Evolutionary conservation across 1,140 invertebrate species (phyloP), one percentile per base, ranked within the genome.

Genomic region (Pseudomyrmex gracilis): DNA sequence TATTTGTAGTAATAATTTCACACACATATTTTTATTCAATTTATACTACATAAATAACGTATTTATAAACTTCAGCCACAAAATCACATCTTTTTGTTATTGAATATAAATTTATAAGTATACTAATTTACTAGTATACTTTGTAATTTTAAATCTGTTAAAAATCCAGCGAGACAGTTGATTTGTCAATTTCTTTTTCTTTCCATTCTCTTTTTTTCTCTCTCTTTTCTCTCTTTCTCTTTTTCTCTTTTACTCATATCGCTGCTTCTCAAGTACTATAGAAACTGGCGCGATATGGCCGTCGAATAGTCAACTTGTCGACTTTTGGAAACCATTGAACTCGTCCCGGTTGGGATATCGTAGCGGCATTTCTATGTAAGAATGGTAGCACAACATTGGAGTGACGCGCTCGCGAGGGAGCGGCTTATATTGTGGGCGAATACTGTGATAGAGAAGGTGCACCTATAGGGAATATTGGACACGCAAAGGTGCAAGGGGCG

Each of bases 271-370:
- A 80, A 49, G 68, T 63, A 84, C 58, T 68, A 58, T 61, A 53
- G 53, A 73, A 86, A 83, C 67, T 55, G 71, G 22, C 68, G 82
- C 82, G 63, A 76, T 87, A 82, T 49, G 55, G 63, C 43, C 51
- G 63, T 84, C 82, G 73, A 74, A 83, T 83, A 70, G 63, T 87
- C 82, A 57, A 80, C 83, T 83, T 71, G 74, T 85, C 87, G 87
- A 85, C 86, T 88, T 82, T 85, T 88, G 83, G 77, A 88, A 85
- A 88, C 83, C 86, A 85, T 77, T 85, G 87, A 87, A 88, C 83
- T 77, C 77, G 83, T 88, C 87, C 76, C 77, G 83, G 66, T 83
- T 57, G 66, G 86, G 77, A 83, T 88, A 88, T 80, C 66, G 63
- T 55, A 63, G 58, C 61, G 71, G 77, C 80, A 89, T 88, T 89